Base-by-base conservation (phyloP, 2,888 invertebrate genomes). In the Protophormia terraenovae region DNA sequence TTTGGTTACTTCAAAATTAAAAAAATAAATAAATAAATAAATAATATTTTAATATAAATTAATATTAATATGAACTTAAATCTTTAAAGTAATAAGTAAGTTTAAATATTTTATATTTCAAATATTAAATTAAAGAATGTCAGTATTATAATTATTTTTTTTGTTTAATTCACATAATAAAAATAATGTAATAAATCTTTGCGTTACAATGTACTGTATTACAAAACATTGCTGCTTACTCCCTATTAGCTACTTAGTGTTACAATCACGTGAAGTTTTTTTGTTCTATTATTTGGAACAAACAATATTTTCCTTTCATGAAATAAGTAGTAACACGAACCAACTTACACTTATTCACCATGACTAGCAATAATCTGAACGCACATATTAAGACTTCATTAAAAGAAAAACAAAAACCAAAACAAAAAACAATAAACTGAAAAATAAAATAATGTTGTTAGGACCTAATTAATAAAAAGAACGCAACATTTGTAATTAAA, bases 321-420 rank as follows among this genome's bases (percentile, higher is more conserved):
- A 3, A 45, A 32, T 6, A n/a, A n/a, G n/a, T n/a, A 69, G n/a
- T 8, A 50, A n/a, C 24, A 53, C 32, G 53, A 55, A 38, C 19
- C 2, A 12, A 27, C 38, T 53, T 14, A 38, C n/a, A 38, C 64
- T 53, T 7, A 50, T 64, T 75, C 64, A 64, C 24, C 38, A 19
- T 64, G 53, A 64, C 50, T 53, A 16, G n/a, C 1, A 32, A 16
- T 35, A 75, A 62, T 35, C 3, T 38, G n/a, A 62, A 47, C 14
- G 32, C 50, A 45, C 24, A 10, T 64, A 64, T 50, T 62, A 62
- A 62, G 32, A 62, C n/a, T 64, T 75, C 19, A 29, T 64, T 75
- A 71, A 1, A 3, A 32, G 10, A 10, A n/a, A 1, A 14, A 12
- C 5, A 41, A 32, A n/a, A 29, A 3, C 29, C n/a, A 14, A 3